A percentile compares a stretch with the other conserved stretches of the same genome.
These are phyloP conservation scores for Lissocephala sabroskyi DNA, from an alignment of 2,888 invertebrate genomes.

Conservation along the genomic window DNA sequence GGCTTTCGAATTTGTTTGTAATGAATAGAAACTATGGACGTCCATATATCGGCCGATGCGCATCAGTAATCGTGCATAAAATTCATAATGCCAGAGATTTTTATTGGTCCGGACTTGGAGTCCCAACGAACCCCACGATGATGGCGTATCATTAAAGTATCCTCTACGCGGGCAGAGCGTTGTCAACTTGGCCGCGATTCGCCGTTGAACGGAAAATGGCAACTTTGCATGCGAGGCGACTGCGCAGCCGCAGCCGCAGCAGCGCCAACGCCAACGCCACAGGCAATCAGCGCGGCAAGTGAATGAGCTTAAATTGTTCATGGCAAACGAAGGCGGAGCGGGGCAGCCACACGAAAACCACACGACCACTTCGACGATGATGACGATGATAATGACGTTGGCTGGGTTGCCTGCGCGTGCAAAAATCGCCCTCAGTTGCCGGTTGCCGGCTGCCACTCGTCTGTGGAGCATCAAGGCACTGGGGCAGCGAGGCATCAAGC, in stretches of 20 bases:
- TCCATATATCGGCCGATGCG: too few species aligned
- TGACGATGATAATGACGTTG: conserved; percentile 30
- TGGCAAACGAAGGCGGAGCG: conserved; percentile 13
- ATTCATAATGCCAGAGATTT: too few species aligned
- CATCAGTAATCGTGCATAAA: too few species aligned
- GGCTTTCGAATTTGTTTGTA: too few species aligned
- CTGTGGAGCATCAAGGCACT: conserved; percentile 69
- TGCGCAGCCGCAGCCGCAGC: conserved; percentile 11
- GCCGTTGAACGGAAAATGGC: too few species aligned
- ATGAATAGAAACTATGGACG: too few species aligned
- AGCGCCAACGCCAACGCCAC: conserved; percentile 40
- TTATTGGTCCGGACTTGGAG: too few species aligned
- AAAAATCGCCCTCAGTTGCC: conserved; percentile 48
- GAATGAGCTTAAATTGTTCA: conserved; percentile 60
- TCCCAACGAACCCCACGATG: too few species aligned
- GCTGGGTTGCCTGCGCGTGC: conserved; percentile 15
- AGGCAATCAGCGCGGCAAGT: conserved; percentile 53
- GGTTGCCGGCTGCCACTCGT: conserved; percentile 43
- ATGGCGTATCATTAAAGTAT: too few species aligned
- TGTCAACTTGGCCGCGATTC: too few species aligned
- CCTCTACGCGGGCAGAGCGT: too few species aligned
- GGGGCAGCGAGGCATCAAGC: conserved; percentile 70
- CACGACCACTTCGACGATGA: conserved; percentile 33
- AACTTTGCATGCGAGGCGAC: too few species aligned
- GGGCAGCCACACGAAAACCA: conserved; percentile 5